Percentiles rank a stretch among this genome's conserved stretches.
These are phyloP conservation scores for Ichneumoninae sp. DNA, from an alignment of 2,888 invertebrate genomes.

Conservation along the genomic window DNA sequence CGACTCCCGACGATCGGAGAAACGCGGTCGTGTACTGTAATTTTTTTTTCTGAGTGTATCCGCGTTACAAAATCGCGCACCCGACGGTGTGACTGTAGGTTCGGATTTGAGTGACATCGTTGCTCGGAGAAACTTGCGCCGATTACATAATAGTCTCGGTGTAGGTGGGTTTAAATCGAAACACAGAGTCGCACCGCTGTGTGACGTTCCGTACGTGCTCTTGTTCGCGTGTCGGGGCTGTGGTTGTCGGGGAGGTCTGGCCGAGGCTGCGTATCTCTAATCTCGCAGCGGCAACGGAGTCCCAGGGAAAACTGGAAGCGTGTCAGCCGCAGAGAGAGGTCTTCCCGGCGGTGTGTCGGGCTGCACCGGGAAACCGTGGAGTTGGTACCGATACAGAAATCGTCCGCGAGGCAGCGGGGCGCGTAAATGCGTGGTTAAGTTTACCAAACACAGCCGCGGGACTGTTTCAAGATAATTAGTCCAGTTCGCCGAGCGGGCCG, in stretches of 20 bases:
- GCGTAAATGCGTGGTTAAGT: constrained; percentile 58
- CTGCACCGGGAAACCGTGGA: neutral
- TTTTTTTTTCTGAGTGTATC: no score
- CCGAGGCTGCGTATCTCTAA: constrained; percentile 46
- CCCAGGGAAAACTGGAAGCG: constrained; percentile 40
- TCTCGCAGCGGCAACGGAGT: constrained; percentile 28
- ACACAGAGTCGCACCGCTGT: constrained; percentile 6
- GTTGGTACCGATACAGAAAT: constrained; percentile 42
- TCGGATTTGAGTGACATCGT: neutral
- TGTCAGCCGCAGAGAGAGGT: constrained; percentile 10
- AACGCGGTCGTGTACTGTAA: no score
- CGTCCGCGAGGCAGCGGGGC: constrained; percentile 21
- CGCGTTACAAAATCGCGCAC: no score
- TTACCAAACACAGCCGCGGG: constrained; percentile 56
- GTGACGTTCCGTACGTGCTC: constrained; percentile 45
- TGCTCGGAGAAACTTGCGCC: neutral
- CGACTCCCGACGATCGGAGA: no score
- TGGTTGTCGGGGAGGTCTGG: neutral
- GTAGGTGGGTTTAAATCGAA: constrained; percentile 15
- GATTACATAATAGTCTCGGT: constrained; percentile 13
- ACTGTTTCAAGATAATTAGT: constrained; percentile 63
- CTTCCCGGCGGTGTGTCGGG: neutral
- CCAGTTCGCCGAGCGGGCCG: constrained; percentile 47
- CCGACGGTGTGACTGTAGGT: no score
- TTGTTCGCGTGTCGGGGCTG: constrained; percentile 8